Evolutionary conservation across 2,797 vertebrate species (phyloP).

Genomic region (Distichodus sexfasciatus): DNA sequence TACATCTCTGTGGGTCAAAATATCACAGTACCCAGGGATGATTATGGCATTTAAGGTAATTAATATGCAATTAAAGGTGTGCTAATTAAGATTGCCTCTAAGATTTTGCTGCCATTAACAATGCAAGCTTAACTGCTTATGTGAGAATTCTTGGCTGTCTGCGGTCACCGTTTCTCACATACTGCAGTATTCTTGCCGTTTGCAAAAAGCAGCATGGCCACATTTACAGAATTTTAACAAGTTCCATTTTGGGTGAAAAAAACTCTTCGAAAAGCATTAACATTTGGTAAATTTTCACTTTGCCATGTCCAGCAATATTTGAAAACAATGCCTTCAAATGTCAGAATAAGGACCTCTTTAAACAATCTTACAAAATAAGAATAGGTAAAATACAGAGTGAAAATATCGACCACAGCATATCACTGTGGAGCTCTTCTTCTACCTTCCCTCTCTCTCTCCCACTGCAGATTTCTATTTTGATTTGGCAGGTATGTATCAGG

Average conservation of each 20-base stretch:
- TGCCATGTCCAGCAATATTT: too few relatives aligned
- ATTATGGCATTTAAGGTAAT: neutral
- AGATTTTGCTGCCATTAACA: neutral
- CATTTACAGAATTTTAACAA: neutral
- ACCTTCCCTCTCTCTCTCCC: neutral
- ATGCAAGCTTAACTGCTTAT: neutral
- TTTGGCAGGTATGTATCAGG: neutral
- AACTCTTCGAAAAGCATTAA: neutral
- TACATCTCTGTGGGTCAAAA: neutral
- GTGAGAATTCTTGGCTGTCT: too few relatives aligned
- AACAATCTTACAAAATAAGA: neutral
- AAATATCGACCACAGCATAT: neutral
- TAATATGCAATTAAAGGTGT: slow-evolving; percentile 7
- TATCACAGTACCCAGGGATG: neutral
- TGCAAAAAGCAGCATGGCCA: neutral
- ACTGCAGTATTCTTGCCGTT: neutral
- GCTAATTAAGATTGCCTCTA: neutral
- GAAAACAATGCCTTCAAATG: too few relatives aligned
- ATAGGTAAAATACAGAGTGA: neutral
- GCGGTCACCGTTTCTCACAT: neutral
- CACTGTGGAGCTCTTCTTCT: neutral
- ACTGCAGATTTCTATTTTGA: slow-evolving; percentile 3
- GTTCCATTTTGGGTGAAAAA: neutral
- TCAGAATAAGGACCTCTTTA: too few relatives aligned
- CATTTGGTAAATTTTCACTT: too few relatives aligned